These are phyloP conservation scores for Lathamus discolor DNA, from an alignment of 2,113 vertebrate species.

Conservation along the genomic window DNA sequence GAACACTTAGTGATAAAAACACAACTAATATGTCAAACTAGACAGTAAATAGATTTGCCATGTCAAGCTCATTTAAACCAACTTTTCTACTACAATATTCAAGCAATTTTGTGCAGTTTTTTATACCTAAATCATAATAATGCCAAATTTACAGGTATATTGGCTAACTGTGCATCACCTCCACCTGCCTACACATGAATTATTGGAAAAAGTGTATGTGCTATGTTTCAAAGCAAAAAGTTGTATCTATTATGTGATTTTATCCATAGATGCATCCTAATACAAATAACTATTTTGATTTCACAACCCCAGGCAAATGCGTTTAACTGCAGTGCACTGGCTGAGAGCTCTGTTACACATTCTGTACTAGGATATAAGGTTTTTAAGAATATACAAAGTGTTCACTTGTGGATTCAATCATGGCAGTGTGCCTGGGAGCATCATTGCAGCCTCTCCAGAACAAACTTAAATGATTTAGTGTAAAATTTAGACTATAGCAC, in stretches of 20 bases:
- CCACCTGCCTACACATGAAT: background rate
- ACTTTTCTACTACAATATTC: background rate
- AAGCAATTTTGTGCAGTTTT: background rate
- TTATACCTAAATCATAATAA: background rate
- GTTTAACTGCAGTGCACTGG: slow-evolving; percentile 39
- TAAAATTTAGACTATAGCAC: slow-evolving; percentile 53
- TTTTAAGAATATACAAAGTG: slow-evolving; percentile 51
- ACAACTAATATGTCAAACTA: slow-evolving; percentile 33
- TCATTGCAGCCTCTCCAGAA: slow-evolving; percentile 47
- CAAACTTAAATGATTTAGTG: slow-evolving; percentile 54
- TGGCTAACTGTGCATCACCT: background rate
- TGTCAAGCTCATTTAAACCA: slow-evolving; percentile 52
- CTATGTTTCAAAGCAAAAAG: slow-evolving; percentile 2
- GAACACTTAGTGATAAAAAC: slow-evolving; percentile 43
- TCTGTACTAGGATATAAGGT: slow-evolving; percentile 23
- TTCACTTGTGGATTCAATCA: slow-evolving; percentile 65
- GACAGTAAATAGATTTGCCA: slow-evolving; percentile 42
- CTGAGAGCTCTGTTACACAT: slow-evolving; percentile 23
- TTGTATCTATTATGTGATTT: slow-evolving; percentile 27
- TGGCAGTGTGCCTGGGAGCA: slow-evolving; percentile 45
- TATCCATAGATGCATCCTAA: slow-evolving; percentile 50
- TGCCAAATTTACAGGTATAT: background rate
- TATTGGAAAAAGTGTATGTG: background rate
- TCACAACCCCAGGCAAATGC: slow-evolving; percentile 38
- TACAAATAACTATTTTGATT: slow-evolving; percentile 56